phyloP scores from a whole-genome alignment of 2,888 invertebrate genomes.

The Tribolium freemani region DNA sequence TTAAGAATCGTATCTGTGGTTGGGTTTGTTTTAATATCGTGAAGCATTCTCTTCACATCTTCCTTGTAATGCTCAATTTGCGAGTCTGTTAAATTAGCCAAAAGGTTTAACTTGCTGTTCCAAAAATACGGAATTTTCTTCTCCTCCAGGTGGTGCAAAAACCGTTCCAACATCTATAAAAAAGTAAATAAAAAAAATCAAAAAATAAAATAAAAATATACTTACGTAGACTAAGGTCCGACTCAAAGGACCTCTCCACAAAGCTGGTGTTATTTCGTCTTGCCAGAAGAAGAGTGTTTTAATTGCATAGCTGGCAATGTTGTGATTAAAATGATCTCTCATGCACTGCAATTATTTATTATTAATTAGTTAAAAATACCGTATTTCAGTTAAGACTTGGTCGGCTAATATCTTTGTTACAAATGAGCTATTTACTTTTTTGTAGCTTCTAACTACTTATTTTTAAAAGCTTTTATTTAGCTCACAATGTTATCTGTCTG shows the following conservation, averaged over 20 bases:
- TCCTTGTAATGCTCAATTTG: background rate
- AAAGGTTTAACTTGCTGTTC: background rate
- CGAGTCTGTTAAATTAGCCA: background rate
- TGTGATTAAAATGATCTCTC: conserved; percentile 5
- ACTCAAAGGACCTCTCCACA: background rate
- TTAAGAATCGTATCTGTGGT: background rate
- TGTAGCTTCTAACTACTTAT: too few relatives aligned
- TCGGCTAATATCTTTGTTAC: too few relatives aligned
- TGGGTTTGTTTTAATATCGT: background rate
- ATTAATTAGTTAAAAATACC: background rate
- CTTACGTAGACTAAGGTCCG: background rate
- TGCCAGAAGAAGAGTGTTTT: conserved; percentile 8
- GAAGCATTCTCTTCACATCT: background rate
- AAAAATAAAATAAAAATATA: too few relatives aligned
- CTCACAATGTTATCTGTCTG: too few relatives aligned
- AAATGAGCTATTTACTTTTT: too few relatives aligned
- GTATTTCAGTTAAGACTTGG: too few relatives aligned
- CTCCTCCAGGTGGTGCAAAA: background rate
- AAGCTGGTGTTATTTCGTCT: background rate
- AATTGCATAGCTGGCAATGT: conserved; percentile 1
- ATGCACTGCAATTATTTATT: conserved; percentile 3
- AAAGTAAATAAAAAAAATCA: too few relatives aligned
- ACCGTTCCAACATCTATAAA: conserved; percentile 6
- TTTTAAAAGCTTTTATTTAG: too few relatives aligned
- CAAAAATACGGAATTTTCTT: background rate